Evolutionary conservation across 2,797 vertebrate genomes (phyloP).

Genomic region (Tragelaphus oryx): DNA sequence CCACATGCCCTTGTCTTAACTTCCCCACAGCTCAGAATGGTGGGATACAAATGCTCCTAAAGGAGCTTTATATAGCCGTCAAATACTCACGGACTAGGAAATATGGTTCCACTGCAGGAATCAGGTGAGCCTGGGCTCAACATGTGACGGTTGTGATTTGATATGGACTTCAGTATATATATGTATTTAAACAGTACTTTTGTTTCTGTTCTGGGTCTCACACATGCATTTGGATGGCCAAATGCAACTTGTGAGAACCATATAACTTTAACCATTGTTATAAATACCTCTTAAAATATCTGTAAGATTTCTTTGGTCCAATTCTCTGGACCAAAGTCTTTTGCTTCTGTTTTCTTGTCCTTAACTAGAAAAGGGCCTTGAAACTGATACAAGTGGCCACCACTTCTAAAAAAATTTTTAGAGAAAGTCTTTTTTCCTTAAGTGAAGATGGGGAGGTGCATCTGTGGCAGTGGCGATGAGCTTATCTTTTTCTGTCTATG

Average conservation of each 20-base stretch:
- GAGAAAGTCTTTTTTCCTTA: not conserved
- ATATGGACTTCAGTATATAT: not conserved
- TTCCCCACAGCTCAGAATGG: conserved; percentile 45
- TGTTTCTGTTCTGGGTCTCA: not conserved
- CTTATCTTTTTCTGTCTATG: not conserved
- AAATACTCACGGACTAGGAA: conserved; percentile 52
- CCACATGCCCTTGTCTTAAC: conserved; percentile 63
- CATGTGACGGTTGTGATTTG: conserved; percentile 46
- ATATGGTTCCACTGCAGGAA: conserved; percentile 43
- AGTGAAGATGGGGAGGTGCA: not conserved
- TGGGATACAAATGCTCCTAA: conserved; percentile 49
- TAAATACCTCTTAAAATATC: not conserved
- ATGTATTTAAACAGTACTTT: conserved; percentile 22
- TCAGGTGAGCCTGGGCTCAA: not conserved
- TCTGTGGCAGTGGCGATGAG: not conserved
- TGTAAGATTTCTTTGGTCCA: not conserved
- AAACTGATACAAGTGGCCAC: not conserved
- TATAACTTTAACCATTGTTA: not conserved
- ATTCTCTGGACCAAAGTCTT: not conserved
- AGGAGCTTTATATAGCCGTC: conserved; percentile 62
- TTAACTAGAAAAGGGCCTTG: conserved; percentile 10
- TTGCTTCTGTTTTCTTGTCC: not conserved
- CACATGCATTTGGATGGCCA: not conserved
- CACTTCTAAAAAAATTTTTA: not conserved
- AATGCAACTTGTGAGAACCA: not conserved